Evolutionary conservation across 2,888 invertebrate species (phyloP).

Genomic region (Mythimna lalbum): DNA sequence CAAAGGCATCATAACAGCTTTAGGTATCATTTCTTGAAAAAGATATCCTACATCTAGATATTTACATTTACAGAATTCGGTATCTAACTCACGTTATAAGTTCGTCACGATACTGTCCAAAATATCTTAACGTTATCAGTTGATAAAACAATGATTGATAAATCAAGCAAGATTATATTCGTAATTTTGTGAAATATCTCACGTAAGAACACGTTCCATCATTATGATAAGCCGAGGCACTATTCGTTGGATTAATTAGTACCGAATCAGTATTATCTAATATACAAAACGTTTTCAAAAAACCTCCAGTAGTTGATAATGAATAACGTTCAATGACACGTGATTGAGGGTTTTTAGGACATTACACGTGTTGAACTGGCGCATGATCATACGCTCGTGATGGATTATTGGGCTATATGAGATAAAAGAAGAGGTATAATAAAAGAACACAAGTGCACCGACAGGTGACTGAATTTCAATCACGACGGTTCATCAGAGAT

Average conservation of each 20-base stretch:
- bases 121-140: conserved; percentile 33
- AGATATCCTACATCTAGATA: conserved; percentile 27
- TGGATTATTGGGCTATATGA: too few relatives aligned
- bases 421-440: too few relatives aligned
- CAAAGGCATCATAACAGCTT: conserved; percentile 13
- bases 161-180: conserved; percentile 32
- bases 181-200: conserved; percentile 33
- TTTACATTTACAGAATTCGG: conserved; percentile 7
- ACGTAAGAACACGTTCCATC: conserved; percentile 19
- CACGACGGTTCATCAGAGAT: too few relatives aligned
- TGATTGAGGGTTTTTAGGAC: neutral
- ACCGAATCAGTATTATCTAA: conserved; percentile 8
- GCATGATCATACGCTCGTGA: too few relatives aligned
- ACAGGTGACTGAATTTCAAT: too few relatives aligned
- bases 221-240: conserved; percentile 8
- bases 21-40: conserved; percentile 14
- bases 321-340: neutral
- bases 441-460: too few relatives aligned
- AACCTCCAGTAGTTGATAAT: conserved; percentile 7
- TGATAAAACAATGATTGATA: conserved; percentile 37
- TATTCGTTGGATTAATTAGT: conserved; percentile 17
- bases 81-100: conserved; percentile 12
- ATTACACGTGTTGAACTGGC: neutral
- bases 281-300: neutral
- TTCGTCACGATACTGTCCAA: conserved; percentile 29